Conservation (phyloP, 2,113 vertebrate species). For the Patagioenas fasciata region DNA sequence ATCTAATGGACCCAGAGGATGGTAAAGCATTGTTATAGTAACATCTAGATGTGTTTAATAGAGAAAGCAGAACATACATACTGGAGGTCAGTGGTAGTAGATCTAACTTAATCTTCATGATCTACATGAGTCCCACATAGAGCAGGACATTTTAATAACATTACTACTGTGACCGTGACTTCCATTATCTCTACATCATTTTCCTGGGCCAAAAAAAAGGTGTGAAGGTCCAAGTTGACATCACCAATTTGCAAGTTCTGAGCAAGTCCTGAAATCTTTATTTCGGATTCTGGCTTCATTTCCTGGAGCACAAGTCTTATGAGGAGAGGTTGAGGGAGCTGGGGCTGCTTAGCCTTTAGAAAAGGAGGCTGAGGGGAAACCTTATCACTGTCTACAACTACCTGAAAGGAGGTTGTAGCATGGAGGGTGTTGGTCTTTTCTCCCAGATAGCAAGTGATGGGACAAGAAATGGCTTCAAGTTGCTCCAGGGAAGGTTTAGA, state of each 20-base stretch:
- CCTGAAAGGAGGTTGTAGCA: no score
- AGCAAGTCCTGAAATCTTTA: not conserved
- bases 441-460: no score
- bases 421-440: no score
- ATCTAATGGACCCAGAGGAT: not conserved
- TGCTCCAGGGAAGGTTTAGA: no score
- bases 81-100: rapidly evolving
- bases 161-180: not conserved
- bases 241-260: not conserved
- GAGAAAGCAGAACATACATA: not conserved
- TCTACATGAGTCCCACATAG: rapidly evolving
- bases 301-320: not conserved
- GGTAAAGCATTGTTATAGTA: not conserved
- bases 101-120: not conserved
- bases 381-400: no score
- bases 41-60: not conserved
- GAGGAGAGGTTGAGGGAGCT: no score
- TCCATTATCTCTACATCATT: not conserved
- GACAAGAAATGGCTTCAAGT: no score
- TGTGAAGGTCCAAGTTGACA: not conserved
- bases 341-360: no score
- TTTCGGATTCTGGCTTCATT: not conserved
- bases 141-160: not conserved
- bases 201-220: not conserved
- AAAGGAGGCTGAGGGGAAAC: no score